Evolutionary conservation across 2,888 invertebrate genomes (phyloP).

Genomic region (Nemotelus nigrinus): DNA sequence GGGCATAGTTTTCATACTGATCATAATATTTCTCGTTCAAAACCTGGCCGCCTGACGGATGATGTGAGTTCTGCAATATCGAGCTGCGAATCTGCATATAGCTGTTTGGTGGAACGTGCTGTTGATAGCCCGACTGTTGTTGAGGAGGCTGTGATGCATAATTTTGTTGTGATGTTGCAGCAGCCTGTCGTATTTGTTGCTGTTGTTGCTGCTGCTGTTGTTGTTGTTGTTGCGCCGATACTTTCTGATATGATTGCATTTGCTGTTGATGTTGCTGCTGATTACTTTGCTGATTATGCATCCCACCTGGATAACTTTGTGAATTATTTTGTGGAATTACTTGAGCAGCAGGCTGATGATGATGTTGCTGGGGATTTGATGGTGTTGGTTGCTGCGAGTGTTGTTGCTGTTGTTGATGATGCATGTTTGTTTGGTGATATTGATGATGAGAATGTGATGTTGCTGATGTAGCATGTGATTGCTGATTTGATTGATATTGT

Average conservation of each 20-base stretch:
- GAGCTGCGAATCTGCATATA: conserved; percentile 63
- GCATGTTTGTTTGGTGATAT: conserved; percentile 53
- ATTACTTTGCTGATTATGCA: conserved; percentile 46
- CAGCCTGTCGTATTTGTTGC: conserved; percentile 54
- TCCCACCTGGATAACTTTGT: conserved; percentile 53
- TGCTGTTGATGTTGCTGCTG: conserved; percentile 51
- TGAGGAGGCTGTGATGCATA: conserved; percentile 54
- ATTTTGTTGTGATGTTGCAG: conserved; percentile 52
- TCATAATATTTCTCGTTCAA: conserved; percentile 55
- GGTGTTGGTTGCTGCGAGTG: conserved; percentile 65
- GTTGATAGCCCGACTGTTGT: conserved; percentile 60
- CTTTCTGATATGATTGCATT: conserved; percentile 52
- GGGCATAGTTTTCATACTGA: conserved; percentile 59
- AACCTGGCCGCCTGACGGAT: conserved; percentile 57
- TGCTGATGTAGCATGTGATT: conserved; percentile 52
- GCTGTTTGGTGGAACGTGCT: conserved; percentile 54
- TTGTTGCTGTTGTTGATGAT: conserved; percentile 59
- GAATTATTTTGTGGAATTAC: conserved; percentile 53
- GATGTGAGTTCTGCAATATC: conserved; percentile 63
- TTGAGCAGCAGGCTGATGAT: conserved; percentile 54
- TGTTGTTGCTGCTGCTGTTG: conserved; percentile 54
- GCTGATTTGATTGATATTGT: conserved; percentile 64
- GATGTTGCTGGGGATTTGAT: conserved; percentile 53
- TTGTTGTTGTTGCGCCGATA: conserved; percentile 56
- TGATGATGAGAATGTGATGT: conserved; percentile 59